A percentile compares a stretch with the other conserved stretches of the same genome.
phyloP scores from a whole-genome alignment of 2,888 invertebrate species.

The Dicycla oo region DNA sequence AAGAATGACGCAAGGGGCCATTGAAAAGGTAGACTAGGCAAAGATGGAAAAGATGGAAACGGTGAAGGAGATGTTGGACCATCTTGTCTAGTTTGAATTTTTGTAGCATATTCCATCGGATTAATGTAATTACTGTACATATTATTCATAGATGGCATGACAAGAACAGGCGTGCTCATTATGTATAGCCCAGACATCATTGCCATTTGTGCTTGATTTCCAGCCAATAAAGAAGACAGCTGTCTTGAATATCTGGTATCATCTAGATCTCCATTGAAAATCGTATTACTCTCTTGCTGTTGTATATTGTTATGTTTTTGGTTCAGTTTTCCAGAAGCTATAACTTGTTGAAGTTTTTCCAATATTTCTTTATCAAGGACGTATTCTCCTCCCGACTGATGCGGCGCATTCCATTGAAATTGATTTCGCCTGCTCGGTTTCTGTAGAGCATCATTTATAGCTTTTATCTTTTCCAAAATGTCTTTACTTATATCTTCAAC shows the following conservation, averaged over 20 bases:
- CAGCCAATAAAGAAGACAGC: conserved; percentile 56
- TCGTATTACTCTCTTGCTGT: conserved; percentile 69
- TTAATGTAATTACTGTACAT: conserved; percentile 67
- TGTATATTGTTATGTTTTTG: conserved; percentile 64
- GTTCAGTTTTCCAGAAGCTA: conserved; percentile 80
- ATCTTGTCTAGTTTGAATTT: conserved; percentile 76
- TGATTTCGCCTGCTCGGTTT: conserved; percentile 78
- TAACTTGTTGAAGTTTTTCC: conserved; percentile 82
- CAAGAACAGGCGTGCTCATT: conserved; percentile 79
- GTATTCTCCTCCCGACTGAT: conserved; percentile 73
- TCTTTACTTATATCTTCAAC: conserved; percentile 76
- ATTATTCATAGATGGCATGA: conserved; percentile 73
- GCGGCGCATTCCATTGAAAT: conserved; percentile 74
- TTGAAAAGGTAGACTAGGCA: conserved; percentile 68
- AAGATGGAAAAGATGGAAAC: conserved; percentile 61
- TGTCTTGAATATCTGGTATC: conserved; percentile 70
- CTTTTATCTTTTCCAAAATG: conserved; percentile 90
- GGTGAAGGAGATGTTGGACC: conserved; percentile 61
- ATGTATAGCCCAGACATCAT: conserved; percentile 75
- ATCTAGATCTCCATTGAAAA: conserved; percentile 46
- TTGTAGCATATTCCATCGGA: conserved; percentile 62
- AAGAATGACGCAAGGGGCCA: conserved; percentile 90
- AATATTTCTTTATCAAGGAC: conserved; percentile 80
- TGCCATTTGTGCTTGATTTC: conserved; percentile 61
- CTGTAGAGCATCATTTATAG: conserved; percentile 86